Percentiles rank a stretch among this genome's conserved stretches.
These are phyloP conservation scores for Scalopus aquaticus DNA, from an alignment of 2,113 vertebrate species.

Conservation along the genomic window DNA sequence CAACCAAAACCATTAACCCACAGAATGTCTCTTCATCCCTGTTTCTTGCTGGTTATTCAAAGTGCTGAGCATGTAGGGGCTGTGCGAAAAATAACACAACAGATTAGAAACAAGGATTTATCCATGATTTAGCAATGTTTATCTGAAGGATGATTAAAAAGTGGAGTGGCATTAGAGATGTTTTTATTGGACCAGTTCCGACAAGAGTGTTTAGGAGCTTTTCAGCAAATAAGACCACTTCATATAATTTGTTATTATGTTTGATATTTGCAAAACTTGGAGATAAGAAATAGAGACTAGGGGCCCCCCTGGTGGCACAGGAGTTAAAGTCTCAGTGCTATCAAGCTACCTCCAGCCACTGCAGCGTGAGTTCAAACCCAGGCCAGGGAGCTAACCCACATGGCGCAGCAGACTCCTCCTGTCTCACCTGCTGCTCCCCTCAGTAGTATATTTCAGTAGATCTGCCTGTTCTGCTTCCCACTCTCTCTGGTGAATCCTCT, in stretches of 20 bases:
- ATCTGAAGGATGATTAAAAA: neutral
- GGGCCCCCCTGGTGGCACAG: no score
- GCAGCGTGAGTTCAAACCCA: no score
- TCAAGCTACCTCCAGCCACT: no score
- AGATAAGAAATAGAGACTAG: neutral
- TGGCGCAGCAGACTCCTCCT: no score
- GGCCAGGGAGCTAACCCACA: no score
- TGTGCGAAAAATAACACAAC: neutral
- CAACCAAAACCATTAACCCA: neutral
- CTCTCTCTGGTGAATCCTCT: no score
- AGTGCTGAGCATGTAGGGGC: neutral
- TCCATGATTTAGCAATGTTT: neutral
- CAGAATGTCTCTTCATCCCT: neutral
- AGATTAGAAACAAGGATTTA: neutral
- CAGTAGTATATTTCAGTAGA: no score
- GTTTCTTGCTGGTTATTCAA: slow-evolving; percentile 12
- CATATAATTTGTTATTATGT: neutral
- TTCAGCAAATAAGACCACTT: neutral
- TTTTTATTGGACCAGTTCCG: neutral
- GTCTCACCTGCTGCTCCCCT: no score
- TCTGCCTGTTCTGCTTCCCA: no score
- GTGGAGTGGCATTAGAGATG: neutral
- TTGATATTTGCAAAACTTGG: slow-evolving; percentile 10
- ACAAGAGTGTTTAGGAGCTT: neutral
- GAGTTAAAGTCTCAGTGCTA: no score